Evolutionary conservation across 37 sponge, comb jelly and placozoan species (phyloP), one percentile per base, ranked within the genome.

Genomic region (Geodia barretti): DNA sequence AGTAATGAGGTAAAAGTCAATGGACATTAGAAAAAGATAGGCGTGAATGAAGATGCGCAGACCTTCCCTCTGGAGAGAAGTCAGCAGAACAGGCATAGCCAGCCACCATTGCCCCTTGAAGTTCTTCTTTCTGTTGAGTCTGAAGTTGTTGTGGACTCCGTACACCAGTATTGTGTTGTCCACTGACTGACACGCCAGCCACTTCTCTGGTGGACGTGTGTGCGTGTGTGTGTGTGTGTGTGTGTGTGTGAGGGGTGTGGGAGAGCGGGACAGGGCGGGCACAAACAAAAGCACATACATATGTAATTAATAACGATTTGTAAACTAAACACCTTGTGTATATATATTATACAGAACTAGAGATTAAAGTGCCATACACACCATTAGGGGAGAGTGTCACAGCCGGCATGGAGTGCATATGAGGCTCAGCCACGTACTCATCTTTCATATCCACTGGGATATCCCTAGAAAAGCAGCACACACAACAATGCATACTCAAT

Each of bases 81-180:
- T 90, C 92, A n/a, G 84, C 70, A 54, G 94, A 92, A 79, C 99
- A 98, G 33, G 99, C 95, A 74, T 98, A 98, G 5, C 99, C 99
- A 31, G 99, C 97, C n/a, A n/a, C n/a, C n/a, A n/a, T n/a, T 98
- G 99, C 2, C 99, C 99, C 75, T 94, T 93, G 82, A 98, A 98
- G 26, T 70, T 76, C 89, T 98, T 98, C 85, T 90, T 93, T 23
- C 96, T 63, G 79, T 98, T 94, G 41, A 95, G 74, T 74, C 96
- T 70, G 81, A 96, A 92, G 87, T 96, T 96, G 70, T 82, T 91
- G 79, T 89, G 90, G 34, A 96, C 96, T 31, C 90, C 92, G 64
- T 83, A 98, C 24, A 93, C 77, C 68, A 85, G 32, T 64, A 98
- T 92, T 86, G 93, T 78, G 78, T 98, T 98, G 76, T 98, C 96